Evolutionary conservation across 2,113 vertebrate genomes (phyloP).

Genomic region (Etheostoma spectabile): DNA sequence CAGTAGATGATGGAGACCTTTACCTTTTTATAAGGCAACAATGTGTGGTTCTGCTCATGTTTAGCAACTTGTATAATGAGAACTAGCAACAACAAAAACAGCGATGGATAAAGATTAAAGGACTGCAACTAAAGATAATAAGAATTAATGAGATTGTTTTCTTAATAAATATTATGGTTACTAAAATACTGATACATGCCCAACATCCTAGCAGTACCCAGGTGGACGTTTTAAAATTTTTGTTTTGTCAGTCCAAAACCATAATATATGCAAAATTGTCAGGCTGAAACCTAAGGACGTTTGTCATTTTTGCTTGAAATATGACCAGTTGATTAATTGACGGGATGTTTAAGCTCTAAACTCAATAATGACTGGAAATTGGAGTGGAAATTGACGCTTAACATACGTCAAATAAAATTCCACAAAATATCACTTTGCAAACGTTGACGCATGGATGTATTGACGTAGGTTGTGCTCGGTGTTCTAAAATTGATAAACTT

Average conservation of each 20-base stretch:
- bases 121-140: background rate
- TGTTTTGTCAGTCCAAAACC: background rate
- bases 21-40: background rate
- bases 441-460: background rate
- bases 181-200: background rate
- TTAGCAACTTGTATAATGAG: background rate
- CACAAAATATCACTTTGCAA: background rate
- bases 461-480: too few relatives aligned
- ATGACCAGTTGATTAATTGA: background rate
- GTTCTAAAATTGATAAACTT: background rate
- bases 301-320: background rate
- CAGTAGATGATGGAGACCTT: too few relatives aligned
- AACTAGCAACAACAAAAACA: background rate
- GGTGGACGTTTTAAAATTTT: background rate
- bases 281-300: background rate
- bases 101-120: too few relatives aligned
- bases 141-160: background rate
- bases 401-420: background rate
- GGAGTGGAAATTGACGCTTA: background rate
- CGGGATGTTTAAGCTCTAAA: background rate
- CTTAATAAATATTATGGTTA: background rate
- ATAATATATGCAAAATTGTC: background rate
- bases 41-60: background rate
- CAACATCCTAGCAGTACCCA: background rate
- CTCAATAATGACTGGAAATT: background rate